Percentiles rank a stretch among this genome's conserved stretches.
Conservation (phyloP, 2,888 invertebrate species). For the Drosophila paramelanica region DNA sequence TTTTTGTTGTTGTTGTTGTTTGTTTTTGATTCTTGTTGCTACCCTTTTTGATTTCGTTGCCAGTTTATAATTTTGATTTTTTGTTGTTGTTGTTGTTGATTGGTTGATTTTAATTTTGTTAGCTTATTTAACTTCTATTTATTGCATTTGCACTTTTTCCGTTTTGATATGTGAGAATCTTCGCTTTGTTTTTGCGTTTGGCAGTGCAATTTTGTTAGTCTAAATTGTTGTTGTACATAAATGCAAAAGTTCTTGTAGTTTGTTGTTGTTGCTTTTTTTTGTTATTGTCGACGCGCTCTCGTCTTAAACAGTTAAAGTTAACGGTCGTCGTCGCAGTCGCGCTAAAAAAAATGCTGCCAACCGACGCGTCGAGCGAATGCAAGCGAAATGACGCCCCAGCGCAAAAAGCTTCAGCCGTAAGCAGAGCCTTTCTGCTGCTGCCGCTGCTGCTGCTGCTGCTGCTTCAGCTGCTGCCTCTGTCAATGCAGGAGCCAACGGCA, state of each 20-base stretch:
- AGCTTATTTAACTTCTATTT: neutral
- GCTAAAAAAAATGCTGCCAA: constrained; percentile 55
- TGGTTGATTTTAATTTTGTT: neutral
- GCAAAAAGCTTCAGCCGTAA: constrained; percentile 41
- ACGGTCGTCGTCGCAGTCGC: constrained; percentile 22
- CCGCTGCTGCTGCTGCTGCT: constrained; percentile 19
- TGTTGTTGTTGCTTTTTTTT: constrained; percentile 15
- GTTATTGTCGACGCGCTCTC: constrained; percentile 34
- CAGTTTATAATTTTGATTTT: neutral
- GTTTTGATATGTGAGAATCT: constrained; percentile 30
- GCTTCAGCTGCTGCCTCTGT: constrained; percentile 29
- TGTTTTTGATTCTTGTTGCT: constrained; percentile 4
- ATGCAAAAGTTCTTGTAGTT: constrained; percentile 54
- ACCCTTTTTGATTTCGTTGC: constrained; percentile 8
- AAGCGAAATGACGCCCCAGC: constrained; percentile 78
- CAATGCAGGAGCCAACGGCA: constrained; percentile 39
- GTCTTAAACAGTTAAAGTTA: constrained; percentile 36
- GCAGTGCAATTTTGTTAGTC: constrained; percentile 64
- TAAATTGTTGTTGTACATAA: constrained; percentile 56
- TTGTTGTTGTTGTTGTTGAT: too few species aligned
- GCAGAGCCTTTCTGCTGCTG: constrained; percentile 39
- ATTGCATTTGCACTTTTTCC: constrained; percentile 38
- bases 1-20: constrained; percentile 5
- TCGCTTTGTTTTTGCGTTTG: constrained; percentile 34
- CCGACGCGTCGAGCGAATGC: constrained; percentile 81